These are phyloP conservation scores for Eurosta solidaginis DNA, from an alignment of 1,140 invertebrate species.

Conservation along the genomic window DNA sequence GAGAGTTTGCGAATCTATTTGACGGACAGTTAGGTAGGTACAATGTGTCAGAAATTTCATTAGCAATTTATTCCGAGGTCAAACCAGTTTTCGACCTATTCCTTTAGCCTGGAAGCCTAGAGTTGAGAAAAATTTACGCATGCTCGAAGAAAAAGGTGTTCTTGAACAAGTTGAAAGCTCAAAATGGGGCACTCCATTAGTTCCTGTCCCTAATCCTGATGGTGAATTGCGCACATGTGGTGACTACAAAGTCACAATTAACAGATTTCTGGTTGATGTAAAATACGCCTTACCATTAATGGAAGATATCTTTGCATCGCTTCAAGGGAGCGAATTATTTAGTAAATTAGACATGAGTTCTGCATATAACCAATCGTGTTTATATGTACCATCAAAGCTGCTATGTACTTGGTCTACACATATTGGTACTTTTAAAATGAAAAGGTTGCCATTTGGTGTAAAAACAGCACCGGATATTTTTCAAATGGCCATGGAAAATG, in stretches of 20 bases:
- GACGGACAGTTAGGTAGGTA: conserved; percentile 26
- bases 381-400: conserved; percentile 42
- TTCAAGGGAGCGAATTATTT: conserved; percentile 43
- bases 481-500: conserved; percentile 56
- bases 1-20: conserved; percentile 30
- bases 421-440: conserved; percentile 46
- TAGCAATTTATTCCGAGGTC: conserved; percentile 29
- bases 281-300: conserved; percentile 49
- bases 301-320: conserved; percentile 47
- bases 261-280: conserved; percentile 50
- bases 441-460: conserved; percentile 42
- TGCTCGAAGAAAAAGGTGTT: conserved; percentile 34
- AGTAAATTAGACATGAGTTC: conserved; percentile 56
- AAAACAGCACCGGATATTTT: too few species aligned
- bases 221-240: conserved; percentile 51
- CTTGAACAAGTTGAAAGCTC: conserved; percentile 36
- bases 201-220: conserved; percentile 40
- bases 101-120: conserved; percentile 41
- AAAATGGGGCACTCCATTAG: conserved; percentile 43
- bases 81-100: conserved; percentile 43
- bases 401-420: conserved; percentile 41
- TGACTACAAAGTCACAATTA: conserved; percentile 60
- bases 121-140: conserved; percentile 39
- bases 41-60: conserved; percentile 24
- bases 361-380: conserved; percentile 54